Base-by-base conservation (phyloP, 2,888 invertebrate genomes). In the Theretra japonica region DNA sequence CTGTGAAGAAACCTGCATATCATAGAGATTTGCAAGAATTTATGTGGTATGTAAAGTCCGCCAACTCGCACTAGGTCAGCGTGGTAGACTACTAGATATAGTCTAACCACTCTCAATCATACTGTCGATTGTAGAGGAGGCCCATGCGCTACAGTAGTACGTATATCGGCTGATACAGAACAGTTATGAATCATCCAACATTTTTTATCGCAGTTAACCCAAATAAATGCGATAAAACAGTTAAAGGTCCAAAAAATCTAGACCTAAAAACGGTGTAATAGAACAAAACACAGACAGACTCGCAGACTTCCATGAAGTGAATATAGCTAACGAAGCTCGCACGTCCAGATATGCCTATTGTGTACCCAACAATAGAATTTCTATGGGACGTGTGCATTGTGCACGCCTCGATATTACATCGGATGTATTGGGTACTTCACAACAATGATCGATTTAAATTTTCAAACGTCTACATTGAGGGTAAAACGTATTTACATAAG, bases 321-420 rank as follows among this genome's bases (percentile, higher is more conserved):
- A 69, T 58, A 65, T 56, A 53, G 23, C 59, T 62, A 70, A 62
- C 65, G 7, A 58, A 58, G 30, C 21, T 69, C 6, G 21, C 57
- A 57, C 72, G 73, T 74, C 72, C 73, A 79, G 75, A 76, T 77
- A 79, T 56, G 74, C 60, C 78, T 74, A 76, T 81, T 81, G 79
- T 81, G 65, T 17, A 72, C 28, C 58, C 69, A 65, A 19, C 72
- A 74, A 79, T 81, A 76, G 76, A 78, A 80, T 78, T 76, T 80
- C 80, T 75, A 78, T 78, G 76, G 74, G 73, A 72, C 72, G 72
- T 62, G 60, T 69, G 50, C 59, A 72, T 48, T 65, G 65, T 48
- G 65, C 1, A 48, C 25, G 23, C 4, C 5, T 48, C 23, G 65
- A 65, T 65, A 48, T 65, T 65, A 23, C 41, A 65, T 65, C 53